Evolutionary conservation across 2,113 vertebrate species (phyloP), one percentile per base, ranked within the genome.

Genomic region (Rhombomys opimus): DNA sequence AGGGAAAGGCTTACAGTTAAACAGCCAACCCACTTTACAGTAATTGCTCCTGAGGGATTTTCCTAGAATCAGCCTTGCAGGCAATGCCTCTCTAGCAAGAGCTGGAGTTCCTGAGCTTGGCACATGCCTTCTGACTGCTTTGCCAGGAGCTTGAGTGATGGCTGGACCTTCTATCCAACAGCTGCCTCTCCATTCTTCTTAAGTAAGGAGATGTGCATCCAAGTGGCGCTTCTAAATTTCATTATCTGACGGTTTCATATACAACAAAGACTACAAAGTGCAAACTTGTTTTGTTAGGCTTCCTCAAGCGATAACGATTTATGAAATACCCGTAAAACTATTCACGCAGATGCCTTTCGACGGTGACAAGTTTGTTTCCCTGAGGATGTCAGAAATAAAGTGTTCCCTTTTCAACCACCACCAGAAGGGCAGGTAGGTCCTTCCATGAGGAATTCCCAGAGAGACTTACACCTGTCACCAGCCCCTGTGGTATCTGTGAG

Each of bases 381-480:
- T 63, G 1, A 23, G 11, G 78, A 2, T 13, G 2, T 68, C 52
- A 89, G 52, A 72, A 18, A 82, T 35, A 63, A 73, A 88, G 30
- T 13, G 0, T 7, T 75, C 30, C 14, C 76, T 88, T 18, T 59
- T 63, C 12, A 18, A 22, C 59, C 27, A 0, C 46, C 38, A 20
- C 18, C 23, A 3, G 3, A 15, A 76, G 20, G 70, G 41, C 25
- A 70, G n/a, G 5, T 78, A 2, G 4, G 0, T 14, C 22, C 52
- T 72, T 50, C 14, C 2, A 0, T 20, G n/a, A 46, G 54, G 78
- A 61, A 52, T 93, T 94, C 78, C 67, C 89, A 15, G 50, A 89
- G 52, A 25, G n/a, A 0, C 4, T 61, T 27, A 2, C 3, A 2
- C 0, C 0, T 41, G 59, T 17, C 18, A 5, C 20, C 1, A 5